These are phyloP conservation scores for Darwinula stevensoni DNA, from an alignment of 2,888 invertebrate genomes.

Conservation along the genomic window DNA sequence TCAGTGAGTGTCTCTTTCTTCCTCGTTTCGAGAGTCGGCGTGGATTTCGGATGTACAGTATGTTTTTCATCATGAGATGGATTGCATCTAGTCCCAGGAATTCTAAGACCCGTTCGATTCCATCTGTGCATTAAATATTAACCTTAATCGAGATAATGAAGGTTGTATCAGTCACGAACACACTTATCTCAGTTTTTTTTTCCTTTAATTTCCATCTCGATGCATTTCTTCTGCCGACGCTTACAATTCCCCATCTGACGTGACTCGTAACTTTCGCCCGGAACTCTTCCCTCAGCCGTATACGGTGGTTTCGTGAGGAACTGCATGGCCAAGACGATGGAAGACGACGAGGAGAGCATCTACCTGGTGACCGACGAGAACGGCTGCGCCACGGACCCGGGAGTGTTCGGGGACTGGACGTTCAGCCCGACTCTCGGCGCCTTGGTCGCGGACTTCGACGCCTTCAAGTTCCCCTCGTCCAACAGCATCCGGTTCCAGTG, in stretches of 20 bases:
- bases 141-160: too few species aligned
- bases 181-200: too few species aligned
- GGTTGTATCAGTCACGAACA: too few species aligned
- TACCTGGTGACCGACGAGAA: constrained; percentile 77
- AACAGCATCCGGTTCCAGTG: constrained; percentile 85
- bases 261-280: too few species aligned
- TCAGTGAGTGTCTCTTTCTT: constrained; percentile 16
- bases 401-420: constrained; percentile 78
- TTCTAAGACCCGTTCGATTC: too few species aligned
- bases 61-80: neutral
- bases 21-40: neutral
- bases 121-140: too few species aligned
- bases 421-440: constrained; percentile 27
- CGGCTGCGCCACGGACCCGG: constrained; percentile 71
- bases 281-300: constrained; percentile 29
- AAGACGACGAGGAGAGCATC: constrained; percentile 48
- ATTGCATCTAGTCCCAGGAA: too few species aligned
- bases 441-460: constrained; percentile 60
- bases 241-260: too few species aligned
- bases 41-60: too few species aligned
- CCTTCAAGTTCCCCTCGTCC: constrained; percentile 79
- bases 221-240: too few species aligned
- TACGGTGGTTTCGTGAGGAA: constrained; percentile 80
- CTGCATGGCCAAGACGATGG: constrained; percentile 68
- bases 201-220: neutral